Conservation (phyloP, 2,113 vertebrate genomes). For the Gila orcuttii region DNA sequence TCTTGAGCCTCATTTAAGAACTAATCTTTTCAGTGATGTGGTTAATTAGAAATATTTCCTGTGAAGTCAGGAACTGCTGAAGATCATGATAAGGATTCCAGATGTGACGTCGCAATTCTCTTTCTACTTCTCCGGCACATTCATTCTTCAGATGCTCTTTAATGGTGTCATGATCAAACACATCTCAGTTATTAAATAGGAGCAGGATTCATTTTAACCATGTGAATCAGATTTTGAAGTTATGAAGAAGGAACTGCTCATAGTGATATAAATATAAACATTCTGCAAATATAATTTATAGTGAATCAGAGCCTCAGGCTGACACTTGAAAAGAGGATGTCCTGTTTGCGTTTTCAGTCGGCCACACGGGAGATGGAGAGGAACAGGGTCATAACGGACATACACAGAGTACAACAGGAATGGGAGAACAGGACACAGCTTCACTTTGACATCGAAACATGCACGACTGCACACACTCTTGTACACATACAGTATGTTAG, state of each 20-base stretch:
- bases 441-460: conserved; percentile 60
- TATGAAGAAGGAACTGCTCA: conserved; percentile 26
- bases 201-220: neutral
- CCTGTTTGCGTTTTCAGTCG: conserved; percentile 69
- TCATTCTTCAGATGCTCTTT: conserved; percentile 14
- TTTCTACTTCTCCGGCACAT: conserved; percentile 38
- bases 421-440: conserved; percentile 68
- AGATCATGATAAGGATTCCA: conserved; percentile 57
- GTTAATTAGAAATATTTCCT: conserved; percentile 55
- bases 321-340: conserved; percentile 60
- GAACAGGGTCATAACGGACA: conserved; percentile 60
- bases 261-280: conserved; percentile 55
- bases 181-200: neutral
- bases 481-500: neutral
- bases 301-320: conserved; percentile 56
- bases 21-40: conserved; percentile 52
- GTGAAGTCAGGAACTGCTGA: conserved; percentile 56
- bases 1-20: neutral
- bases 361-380: conserved; percentile 54
- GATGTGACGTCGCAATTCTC: conserved; percentile 56
- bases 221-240: conserved; percentile 20
- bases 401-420: conserved; percentile 66
- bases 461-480: neutral
- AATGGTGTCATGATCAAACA: conserved; percentile 2
- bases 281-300: conserved; percentile 44